These are phyloP conservation scores for Heliconius melpomene DNA, from an alignment of 1,140 invertebrate genomes.

Conservation along the genomic window DNA sequence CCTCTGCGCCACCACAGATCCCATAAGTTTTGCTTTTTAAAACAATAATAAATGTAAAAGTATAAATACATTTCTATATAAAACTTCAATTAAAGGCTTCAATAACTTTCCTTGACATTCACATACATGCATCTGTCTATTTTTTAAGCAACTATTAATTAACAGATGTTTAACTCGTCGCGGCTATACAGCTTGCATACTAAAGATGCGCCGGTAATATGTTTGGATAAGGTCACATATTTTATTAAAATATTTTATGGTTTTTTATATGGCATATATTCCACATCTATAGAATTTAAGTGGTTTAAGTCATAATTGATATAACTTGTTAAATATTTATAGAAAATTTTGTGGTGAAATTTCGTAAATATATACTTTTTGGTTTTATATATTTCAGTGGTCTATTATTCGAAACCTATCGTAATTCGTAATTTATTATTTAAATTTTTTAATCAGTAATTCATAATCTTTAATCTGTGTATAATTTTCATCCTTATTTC, in stretches of 20 bases:
- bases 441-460: no score
- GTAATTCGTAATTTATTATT: no score
- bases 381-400: no score
- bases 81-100: background rate
- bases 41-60: no score
- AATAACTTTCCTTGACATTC: constrained; percentile 9
- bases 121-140: background rate
- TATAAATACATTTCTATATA: background rate
- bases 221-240: background rate
- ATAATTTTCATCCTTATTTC: no score
- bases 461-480: no score
- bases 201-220: background rate
- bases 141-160: background rate
- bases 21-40: no score
- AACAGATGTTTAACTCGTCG: background rate
- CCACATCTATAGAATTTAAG: background rate
- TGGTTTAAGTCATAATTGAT: background rate
- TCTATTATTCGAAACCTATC: no score
- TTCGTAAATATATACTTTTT: no score
- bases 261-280: background rate
- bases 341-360: no score
- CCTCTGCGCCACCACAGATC: no score
- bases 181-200: background rate
- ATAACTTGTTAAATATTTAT: no score
- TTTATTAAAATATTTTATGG: background rate